Evolutionary conservation across 2,113 vertebrate genomes (phyloP), one percentile per base, ranked within the genome.

Genomic region (Chionodraco myersi): DNA sequence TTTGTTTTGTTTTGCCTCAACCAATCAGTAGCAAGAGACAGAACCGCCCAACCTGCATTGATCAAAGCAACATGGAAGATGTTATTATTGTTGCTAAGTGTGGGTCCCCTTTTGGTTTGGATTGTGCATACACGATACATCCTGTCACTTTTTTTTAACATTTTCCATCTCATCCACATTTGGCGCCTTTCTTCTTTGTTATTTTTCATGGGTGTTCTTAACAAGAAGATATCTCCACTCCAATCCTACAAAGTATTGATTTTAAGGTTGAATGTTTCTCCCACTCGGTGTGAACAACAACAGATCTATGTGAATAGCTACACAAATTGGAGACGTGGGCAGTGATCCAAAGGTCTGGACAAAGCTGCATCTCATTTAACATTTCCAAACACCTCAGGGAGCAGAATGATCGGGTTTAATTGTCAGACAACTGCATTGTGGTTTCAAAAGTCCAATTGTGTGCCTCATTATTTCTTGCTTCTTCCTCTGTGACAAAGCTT

Each of bases 381-480:
- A 49, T 10, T 18, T 57, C 21, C 54, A 57, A 83, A 67, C 34
- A 59, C 66, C 62, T 41, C 52, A 63, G 45, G 52, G 52, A 45
- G 44, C 34, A 3, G 21, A 7, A 59, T 72, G 13, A 13, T 18
- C 47, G 26, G 26, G 12, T 45, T 36, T 69, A 49, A 21, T 60
- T 56, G 53, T 56, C 16, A 60, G 49, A 51, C 48, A 66, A 30
- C 66, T 61, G 71, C 18, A 58, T 57, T 56, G n/a, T 48, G 7
- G 12, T 71, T 75, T 65, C 41, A 59, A 47, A 76, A 56, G 30
- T 77, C 15, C 30, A 62, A 51, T 59, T 49, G 11, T 61, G 70
- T 5, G 2, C 26, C 10, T 79, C 75, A 65, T 82, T 76, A 77
- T 81, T 75, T 72, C 34, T 56, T 71, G 21, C 72, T 81, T 65